Evolutionary conservation across 2,113 vertebrate species (phyloP).

Genomic region (Tragelaphus scriptus): DNA sequence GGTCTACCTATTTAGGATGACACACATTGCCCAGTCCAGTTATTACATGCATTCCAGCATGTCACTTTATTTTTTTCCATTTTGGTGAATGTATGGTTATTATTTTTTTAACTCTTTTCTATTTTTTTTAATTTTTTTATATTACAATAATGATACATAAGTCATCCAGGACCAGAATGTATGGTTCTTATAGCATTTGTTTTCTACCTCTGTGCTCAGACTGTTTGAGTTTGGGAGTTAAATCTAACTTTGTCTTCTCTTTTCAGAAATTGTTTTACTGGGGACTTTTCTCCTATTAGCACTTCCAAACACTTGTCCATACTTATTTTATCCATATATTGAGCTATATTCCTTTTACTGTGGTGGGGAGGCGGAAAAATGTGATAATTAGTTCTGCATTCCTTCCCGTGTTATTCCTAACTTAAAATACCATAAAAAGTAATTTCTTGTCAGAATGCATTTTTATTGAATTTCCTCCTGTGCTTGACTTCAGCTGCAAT

Average conservation of each 20-base stretch:
- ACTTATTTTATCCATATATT: constrained; percentile 25
- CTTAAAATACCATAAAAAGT: constrained; percentile 66
- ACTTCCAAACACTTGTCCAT: constrained; percentile 27
- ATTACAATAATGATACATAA: too few species aligned
- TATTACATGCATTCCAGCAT: background rate
- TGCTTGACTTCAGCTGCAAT: constrained; percentile 36
- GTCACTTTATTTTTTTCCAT: background rate
- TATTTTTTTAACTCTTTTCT: too few species aligned
- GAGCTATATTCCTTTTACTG: background rate
- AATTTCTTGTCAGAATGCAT: constrained; percentile 68
- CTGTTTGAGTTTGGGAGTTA: background rate
- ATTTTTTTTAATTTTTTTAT: too few species aligned
- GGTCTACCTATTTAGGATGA: background rate
- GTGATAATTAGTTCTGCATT: constrained; percentile 70
- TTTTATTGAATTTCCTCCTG: constrained; percentile 71
- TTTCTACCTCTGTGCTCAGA: background rate
- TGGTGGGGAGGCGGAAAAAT: background rate
- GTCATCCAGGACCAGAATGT: background rate
- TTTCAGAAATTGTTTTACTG: background rate
- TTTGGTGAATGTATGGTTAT: background rate
- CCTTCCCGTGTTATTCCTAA: constrained; percentile 64
- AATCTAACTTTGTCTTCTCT: background rate
- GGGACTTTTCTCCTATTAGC: background rate
- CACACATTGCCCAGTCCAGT: background rate
- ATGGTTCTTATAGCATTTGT: background rate